A percentile compares a stretch with the other conserved stretches of the same genome.
Conservation (phyloP, 2,113 vertebrate species). For the Phyllopteryx taeniolatus region DNA sequence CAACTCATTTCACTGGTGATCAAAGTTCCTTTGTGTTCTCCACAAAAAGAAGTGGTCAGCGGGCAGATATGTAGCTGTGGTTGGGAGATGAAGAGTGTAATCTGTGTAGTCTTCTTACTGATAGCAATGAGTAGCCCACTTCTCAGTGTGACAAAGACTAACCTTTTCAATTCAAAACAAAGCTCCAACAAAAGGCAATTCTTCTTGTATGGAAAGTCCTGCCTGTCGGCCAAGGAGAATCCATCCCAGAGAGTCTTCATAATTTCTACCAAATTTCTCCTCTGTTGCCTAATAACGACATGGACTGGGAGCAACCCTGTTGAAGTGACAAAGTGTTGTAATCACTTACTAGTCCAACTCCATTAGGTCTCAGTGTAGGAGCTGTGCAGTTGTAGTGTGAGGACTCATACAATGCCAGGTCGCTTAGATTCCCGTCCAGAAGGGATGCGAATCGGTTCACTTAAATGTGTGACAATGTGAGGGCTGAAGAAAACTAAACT, state of each 20-base stretch:
- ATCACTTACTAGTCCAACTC: slow-evolving; percentile 1
- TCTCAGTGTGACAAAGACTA: slow-evolving; percentile 51
- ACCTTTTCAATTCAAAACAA: slow-evolving; percentile 53
- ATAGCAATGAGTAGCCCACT: slow-evolving; percentile 58
- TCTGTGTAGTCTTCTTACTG: slow-evolving; percentile 63
- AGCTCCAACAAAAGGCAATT: slow-evolving; percentile 46
- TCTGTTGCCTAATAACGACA: slow-evolving; percentile 32
- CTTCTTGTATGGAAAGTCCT: slow-evolving; percentile 35
- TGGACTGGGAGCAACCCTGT: slow-evolving; percentile 27
- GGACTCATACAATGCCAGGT: slow-evolving; percentile 33
- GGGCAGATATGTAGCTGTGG: slow-evolving; percentile 65
- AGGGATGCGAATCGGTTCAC: slow-evolving; percentile 60
- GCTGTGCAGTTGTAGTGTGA: slow-evolving; percentile 52
- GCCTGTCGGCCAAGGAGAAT: slow-evolving; percentile 28
- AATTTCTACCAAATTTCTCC: slow-evolving; percentile 39
- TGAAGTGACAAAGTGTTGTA: slow-evolving; percentile 13
- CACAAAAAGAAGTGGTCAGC: slow-evolving; percentile 65
- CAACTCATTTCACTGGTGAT: slow-evolving; percentile 61
- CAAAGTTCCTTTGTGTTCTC: slow-evolving; percentile 65
- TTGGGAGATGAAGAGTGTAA: slow-evolving; percentile 60
- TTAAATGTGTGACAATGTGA: slow-evolving; percentile 57
- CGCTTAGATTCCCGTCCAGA: slow-evolving; percentile 56
- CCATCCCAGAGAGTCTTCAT: slow-evolving; percentile 16
- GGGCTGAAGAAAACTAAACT: slow-evolving; percentile 24
- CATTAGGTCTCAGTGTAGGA: slow-evolving; percentile 1